A percentile compares a stretch with the other conserved stretches of the same genome.
phyloP scores from a whole-genome alignment of 2,888 invertebrate genomes.

The Lasioglossum villosulum region DNA sequence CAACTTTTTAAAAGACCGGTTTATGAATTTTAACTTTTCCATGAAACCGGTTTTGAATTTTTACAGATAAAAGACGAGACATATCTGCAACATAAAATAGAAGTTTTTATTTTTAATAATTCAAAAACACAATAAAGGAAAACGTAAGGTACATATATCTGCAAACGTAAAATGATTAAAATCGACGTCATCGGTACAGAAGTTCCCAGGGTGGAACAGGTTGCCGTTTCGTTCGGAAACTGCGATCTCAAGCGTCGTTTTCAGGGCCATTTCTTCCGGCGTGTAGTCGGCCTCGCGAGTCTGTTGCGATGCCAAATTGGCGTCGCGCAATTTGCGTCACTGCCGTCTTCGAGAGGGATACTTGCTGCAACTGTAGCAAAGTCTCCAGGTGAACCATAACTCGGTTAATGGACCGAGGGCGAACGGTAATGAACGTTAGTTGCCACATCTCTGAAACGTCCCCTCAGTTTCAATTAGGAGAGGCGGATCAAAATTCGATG shows the following conservation, averaged over 20 bases:
- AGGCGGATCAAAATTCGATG: neutral
- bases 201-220: neutral
- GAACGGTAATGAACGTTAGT: slow-evolving; percentile 35
- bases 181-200: too few species aligned
- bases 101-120: too few species aligned
- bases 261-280: slow-evolving; percentile 7
- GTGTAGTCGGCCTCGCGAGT: neutral
- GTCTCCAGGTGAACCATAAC: slow-evolving; percentile 26
- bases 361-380: slow-evolving; percentile 36
- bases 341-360: slow-evolving; percentile 26
- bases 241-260: neutral
- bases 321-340: slow-evolving; percentile 36
- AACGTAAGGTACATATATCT: too few species aligned
- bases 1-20: too few species aligned
- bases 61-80: too few species aligned
- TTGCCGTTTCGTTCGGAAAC: neutral
- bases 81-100: too few species aligned
- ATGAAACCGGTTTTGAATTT: too few species aligned
- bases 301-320: slow-evolving; percentile 51
- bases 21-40: too few species aligned
- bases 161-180: too few species aligned
- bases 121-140: too few species aligned
- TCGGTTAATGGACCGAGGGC: slow-evolving; percentile 46
- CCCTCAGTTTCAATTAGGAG: slow-evolving; percentile 3
- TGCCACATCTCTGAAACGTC: neutral